A percentile compares a stretch with the other conserved stretches of the same genome.
These are phyloP conservation scores for Danionella cerebrum DNA, from an alignment of 2,113 vertebrate species.

Conservation along the genomic window DNA sequence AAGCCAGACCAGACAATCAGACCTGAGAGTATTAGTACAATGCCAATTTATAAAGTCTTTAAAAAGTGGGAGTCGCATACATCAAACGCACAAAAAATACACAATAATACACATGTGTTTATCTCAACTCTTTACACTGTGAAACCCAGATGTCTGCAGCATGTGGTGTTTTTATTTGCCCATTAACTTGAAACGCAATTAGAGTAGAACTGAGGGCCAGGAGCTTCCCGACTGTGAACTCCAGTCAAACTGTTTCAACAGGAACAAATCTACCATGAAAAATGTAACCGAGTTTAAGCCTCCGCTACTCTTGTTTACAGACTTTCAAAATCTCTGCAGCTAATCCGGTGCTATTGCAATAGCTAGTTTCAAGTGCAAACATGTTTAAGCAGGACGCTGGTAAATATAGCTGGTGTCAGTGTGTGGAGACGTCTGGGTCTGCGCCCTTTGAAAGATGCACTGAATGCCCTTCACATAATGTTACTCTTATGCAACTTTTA, in stretches of 20 bases:
- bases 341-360: slow-evolving; percentile 42
- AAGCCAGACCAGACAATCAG: background rate
- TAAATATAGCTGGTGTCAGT: slow-evolving; percentile 55
- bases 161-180: slow-evolving; percentile 50
- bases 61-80: slow-evolving; percentile 2
- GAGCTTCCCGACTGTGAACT: slow-evolving; percentile 50
- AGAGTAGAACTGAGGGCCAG: slow-evolving; percentile 53
- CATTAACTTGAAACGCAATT: slow-evolving; percentile 63
- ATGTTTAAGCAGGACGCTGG: slow-evolving; percentile 52
- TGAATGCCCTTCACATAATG: slow-evolving; percentile 36
- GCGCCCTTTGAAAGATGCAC: slow-evolving; percentile 50
- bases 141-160: slow-evolving; percentile 32
- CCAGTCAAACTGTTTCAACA: slow-evolving; percentile 40
- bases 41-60: slow-evolving; percentile 6
- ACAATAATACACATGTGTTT: slow-evolving; percentile 43
- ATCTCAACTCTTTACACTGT: slow-evolving; percentile 52
- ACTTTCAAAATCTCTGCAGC: slow-evolving; percentile 30
- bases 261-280: slow-evolving; percentile 48
- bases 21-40: background rate
- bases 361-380: slow-evolving; percentile 51
- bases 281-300: slow-evolving; percentile 7
- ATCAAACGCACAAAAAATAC: background rate
- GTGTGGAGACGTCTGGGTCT: slow-evolving; percentile 36
- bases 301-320: slow-evolving; percentile 49
- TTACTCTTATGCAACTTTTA: slow-evolving; percentile 53